Conservation (phyloP, 23 tunicate genomes). For the Halocynthia aurantium region DNA sequence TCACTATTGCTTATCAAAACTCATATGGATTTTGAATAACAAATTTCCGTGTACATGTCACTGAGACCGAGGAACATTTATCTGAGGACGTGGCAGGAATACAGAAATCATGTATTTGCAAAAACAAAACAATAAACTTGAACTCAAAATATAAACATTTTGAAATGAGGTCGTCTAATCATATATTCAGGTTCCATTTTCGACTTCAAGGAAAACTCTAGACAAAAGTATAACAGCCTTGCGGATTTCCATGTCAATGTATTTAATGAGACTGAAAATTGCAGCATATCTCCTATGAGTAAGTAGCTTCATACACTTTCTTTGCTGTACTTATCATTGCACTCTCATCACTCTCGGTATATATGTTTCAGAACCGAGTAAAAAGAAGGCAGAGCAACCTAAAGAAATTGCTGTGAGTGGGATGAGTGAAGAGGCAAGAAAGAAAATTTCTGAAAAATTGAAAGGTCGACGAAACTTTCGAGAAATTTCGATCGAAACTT, state of each 20-base stretch:
- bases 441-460: conserved; percentile 15
- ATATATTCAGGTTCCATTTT: background rate
- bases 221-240: conserved; percentile 8
- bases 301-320: background rate
- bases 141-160: background rate
- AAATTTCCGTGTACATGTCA: too few species aligned
- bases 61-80: too few species aligned
- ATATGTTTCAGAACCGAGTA: conserved; percentile 19
- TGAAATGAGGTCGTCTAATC: background rate
- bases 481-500: conserved; percentile 45
- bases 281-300: conserved; percentile 26
- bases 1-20: background rate
- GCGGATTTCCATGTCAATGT: conserved; percentile 8
- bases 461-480: conserved; percentile 49
- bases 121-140: background rate
- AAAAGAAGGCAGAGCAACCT: conserved; percentile 19
- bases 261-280: background rate
- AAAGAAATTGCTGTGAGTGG: conserved; percentile 7
- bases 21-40: too few species aligned
- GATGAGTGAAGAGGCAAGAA: background rate
- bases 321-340: background rate
- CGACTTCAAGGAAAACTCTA: background rate
- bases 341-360: background rate
- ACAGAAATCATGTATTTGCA: too few species aligned
- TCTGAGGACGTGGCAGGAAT: too few species aligned